These are phyloP conservation scores for Nannospalax galili DNA, from an alignment of 2,113 vertebrate species.

Conservation along the genomic window DNA sequence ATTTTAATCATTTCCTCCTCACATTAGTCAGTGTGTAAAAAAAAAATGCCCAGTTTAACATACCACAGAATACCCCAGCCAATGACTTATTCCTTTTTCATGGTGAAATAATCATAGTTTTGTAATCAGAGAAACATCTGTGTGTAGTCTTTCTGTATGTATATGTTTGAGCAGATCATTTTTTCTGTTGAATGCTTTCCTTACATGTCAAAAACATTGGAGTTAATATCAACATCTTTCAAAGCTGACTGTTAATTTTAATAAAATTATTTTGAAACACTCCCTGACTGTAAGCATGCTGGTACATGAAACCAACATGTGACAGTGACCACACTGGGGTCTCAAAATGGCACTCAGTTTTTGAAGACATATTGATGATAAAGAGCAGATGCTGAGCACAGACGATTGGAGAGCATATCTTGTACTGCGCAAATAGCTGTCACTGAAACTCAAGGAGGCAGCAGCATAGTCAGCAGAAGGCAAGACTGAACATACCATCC, in stretches of 20 bases:
- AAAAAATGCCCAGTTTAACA: constrained; percentile 47
- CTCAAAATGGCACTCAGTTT: background rate
- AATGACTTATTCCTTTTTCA: constrained; percentile 25
- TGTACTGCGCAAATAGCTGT: background rate
- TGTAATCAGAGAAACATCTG: constrained; percentile 54
- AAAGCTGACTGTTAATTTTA: background rate
- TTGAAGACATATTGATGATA: background rate
- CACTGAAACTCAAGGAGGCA: background rate
- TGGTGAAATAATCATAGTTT: constrained; percentile 36
- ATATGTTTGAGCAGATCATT: constrained; percentile 11
- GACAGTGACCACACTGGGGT: background rate
- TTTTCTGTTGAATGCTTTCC: constrained; percentile 41
- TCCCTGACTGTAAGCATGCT: background rate
- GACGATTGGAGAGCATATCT: background rate
- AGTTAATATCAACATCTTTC: background rate
- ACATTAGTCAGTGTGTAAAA: constrained; percentile 56
- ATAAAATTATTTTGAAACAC: background rate
- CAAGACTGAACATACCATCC: background rate
- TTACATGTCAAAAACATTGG: background rate
- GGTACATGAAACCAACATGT: background rate
- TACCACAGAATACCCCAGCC: background rate
- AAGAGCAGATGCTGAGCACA: background rate
- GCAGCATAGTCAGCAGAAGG: background rate
- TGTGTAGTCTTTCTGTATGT: background rate
- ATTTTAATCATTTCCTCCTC: constrained; percentile 68